Evolutionary conservation across 2,888 invertebrate species (phyloP).

Genomic region (Ennomos quercinarius): DNA sequence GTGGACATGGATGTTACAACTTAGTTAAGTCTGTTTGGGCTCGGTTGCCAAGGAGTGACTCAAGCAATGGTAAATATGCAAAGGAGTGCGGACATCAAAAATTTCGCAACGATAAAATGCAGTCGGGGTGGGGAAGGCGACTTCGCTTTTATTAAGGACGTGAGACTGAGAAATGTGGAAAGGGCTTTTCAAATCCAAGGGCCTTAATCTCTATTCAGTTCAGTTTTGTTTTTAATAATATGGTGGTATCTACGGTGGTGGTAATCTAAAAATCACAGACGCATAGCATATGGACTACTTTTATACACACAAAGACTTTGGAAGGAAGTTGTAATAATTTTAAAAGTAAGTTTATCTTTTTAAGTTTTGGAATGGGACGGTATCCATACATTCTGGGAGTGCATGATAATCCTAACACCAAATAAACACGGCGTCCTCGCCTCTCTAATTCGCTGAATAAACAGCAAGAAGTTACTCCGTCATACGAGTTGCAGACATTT

Average conservation of each 20-base stretch:
- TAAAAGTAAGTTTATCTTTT: constrained; percentile 15
- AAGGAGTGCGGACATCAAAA: constrained; percentile 17
- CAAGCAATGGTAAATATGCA: constrained; percentile 20
- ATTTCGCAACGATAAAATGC: not conserved
- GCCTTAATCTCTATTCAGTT: not conserved
- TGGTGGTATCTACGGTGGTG: no score
- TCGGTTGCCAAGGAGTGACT: constrained; percentile 40
- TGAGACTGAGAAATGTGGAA: not conserved
- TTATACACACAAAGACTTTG: no score
- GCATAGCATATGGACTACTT: no score
- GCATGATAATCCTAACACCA: constrained; percentile 67
- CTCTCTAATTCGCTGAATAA: constrained; percentile 68
- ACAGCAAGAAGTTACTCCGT: constrained; percentile 48
- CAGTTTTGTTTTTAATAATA: no score
- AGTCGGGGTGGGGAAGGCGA: not conserved
- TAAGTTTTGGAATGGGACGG: constrained; percentile 23
- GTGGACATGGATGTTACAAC: constrained; percentile 3
- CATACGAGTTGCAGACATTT: constrained; percentile 59
- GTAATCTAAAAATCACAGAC: no score
- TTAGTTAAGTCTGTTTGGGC: constrained; percentile 19
- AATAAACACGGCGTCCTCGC: constrained; percentile 61
- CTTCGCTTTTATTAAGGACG: not conserved
- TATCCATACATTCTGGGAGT: constrained; percentile 39
- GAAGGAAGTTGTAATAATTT: constrained; percentile 14
- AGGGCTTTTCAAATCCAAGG: not conserved